These are phyloP conservation scores for Entomobrya multifasciata DNA, from an alignment of 2,888 invertebrate genomes.

Conservation along the genomic window DNA sequence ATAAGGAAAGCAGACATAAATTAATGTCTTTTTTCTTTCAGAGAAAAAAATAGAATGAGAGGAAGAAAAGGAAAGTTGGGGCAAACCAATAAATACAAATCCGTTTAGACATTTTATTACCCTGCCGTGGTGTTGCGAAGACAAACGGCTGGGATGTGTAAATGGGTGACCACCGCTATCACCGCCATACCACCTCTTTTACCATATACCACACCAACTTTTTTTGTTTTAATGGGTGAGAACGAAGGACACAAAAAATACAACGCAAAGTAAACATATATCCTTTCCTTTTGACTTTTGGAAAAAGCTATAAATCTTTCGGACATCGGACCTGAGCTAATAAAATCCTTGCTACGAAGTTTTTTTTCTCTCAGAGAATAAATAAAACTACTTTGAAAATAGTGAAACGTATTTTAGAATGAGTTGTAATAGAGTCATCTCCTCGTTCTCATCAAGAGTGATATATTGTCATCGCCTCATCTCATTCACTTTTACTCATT, in stretches of 20 bases:
- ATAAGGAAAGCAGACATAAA: slow-evolving; percentile 47
- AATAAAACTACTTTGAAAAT: too few species aligned
- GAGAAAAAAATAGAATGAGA: not conserved
- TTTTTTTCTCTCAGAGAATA: slow-evolving; percentile 4
- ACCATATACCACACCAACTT: not conserved
- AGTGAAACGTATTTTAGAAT: slow-evolving; percentile 5
- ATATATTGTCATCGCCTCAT: slow-evolving; percentile 44
- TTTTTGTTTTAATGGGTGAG: slow-evolving; percentile 38
- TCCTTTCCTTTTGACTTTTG: slow-evolving; percentile 46
- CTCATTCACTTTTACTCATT: not conserved
- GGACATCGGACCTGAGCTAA: slow-evolving; percentile 42
- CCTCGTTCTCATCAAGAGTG: slow-evolving; percentile 42
- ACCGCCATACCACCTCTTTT: not conserved
- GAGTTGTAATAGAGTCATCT: slow-evolving; percentile 65
- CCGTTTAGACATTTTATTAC: slow-evolving; percentile 73
- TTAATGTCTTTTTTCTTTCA: slow-evolving; percentile 63
- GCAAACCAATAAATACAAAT: slow-evolving; percentile 71
- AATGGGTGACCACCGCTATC: not conserved
- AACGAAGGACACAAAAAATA: not conserved
- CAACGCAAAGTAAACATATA: too few species aligned
- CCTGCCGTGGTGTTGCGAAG: not conserved
- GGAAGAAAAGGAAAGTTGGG: slow-evolving; percentile 26
- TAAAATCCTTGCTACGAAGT: not conserved
- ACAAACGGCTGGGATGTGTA: not conserved
- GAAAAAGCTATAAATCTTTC: slow-evolving; percentile 71